phyloP scores from a whole-genome alignment of 2,888 invertebrate genomes.

The Alitta virens region DNA sequence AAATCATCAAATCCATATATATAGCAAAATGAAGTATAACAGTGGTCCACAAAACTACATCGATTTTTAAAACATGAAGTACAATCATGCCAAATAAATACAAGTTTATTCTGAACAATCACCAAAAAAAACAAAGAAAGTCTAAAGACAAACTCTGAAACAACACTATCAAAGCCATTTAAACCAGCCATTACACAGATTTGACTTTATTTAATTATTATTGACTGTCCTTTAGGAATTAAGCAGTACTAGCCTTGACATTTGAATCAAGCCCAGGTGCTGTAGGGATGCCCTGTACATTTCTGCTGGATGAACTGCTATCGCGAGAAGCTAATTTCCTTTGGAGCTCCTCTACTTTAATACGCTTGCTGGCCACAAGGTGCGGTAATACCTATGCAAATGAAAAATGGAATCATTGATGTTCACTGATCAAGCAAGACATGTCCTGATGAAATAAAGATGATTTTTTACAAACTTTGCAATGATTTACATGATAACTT shows the following conservation, averaged over 20 bases:
- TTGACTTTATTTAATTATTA: too few species aligned
- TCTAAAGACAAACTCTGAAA: too few species aligned
- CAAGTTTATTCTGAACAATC: too few species aligned
- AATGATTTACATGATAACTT: too few species aligned
- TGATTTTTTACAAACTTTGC: too few species aligned
- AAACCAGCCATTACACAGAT: too few species aligned
- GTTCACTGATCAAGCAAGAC: too few species aligned
- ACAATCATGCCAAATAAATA: neutral
- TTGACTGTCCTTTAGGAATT: too few species aligned
- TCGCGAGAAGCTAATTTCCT: conserved; percentile 50
- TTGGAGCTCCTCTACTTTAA: conserved; percentile 59
- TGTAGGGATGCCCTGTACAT: neutral
- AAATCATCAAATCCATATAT: neutral
- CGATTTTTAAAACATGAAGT: neutral
- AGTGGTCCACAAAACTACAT: too few species aligned
- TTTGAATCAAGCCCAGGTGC: neutral
- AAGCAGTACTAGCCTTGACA: neutral
- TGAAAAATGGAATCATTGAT: neutral
- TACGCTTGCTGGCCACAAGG: conserved; percentile 62
- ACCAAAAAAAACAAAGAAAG: too few species aligned
- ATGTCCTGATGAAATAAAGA: too few species aligned
- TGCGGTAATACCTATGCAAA: conserved; percentile 67
- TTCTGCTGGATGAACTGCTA: conserved; percentile 4
- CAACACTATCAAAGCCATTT: too few species aligned
- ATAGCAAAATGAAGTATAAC: neutral